Conservation (phyloP, 2,888 invertebrate genomes). For the Subacronicta megacephala region DNA sequence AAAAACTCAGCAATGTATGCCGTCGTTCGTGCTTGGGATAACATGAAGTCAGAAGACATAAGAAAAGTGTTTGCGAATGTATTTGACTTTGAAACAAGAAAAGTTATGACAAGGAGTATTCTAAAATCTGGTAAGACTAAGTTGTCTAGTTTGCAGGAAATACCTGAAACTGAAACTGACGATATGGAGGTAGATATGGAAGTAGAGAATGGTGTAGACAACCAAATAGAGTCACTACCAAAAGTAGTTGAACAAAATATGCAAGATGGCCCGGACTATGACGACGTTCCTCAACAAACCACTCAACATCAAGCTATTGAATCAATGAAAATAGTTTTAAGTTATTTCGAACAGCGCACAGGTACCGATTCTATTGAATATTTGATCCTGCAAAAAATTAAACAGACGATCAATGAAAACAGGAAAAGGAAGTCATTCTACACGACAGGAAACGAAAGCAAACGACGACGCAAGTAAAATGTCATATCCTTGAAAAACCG, state of each 20-base stretch:
- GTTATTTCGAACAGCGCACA: not conserved
- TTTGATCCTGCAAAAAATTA: not conserved
- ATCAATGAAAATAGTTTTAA: not conserved
- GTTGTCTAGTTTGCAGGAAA: not conserved
- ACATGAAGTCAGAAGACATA: not conserved
- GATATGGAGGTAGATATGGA: not conserved
- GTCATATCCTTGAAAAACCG: not conserved
- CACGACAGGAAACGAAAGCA: not conserved
- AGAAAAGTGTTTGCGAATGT: not conserved
- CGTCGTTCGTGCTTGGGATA: not conserved
- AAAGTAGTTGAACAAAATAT: not conserved
- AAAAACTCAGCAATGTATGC: not conserved
- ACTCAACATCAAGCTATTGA: not conserved
- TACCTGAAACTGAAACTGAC: not conserved
- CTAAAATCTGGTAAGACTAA: not conserved
- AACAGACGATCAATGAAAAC: not conserved
- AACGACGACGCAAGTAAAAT: not conserved
- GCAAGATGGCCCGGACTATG: too few species aligned
- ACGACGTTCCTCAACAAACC: not conserved
- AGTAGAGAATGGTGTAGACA: not conserved
- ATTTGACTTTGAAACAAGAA: not conserved
- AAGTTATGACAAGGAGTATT: not conserved
- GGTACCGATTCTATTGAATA: not conserved
- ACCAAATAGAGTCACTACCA: not conserved
- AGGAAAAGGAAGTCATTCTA: constrained; percentile 1